Evolutionary conservation across 2,888 invertebrate species (phyloP), one percentile per base, ranked within the genome.

Genomic region (Helleia helle): DNA sequence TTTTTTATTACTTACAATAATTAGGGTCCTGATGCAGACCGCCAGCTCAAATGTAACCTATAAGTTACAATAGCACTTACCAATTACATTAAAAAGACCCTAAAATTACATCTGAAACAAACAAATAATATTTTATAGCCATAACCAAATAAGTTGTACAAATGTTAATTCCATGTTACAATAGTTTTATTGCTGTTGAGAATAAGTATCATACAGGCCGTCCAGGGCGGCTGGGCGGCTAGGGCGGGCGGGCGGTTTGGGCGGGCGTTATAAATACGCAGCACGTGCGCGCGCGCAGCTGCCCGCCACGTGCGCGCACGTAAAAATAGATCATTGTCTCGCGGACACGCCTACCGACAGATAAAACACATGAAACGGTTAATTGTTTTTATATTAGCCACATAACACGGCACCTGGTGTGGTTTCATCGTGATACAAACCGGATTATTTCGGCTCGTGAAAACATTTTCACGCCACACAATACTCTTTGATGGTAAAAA

Each of bases 261-360:
- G 34, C 34, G 34, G 54, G 30, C 61, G 63, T 70, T 79, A 79
- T 77, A 77, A 80, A 83, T 81, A 81, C 73, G 54, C 55, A 62
- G 71, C 83, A 80, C 83, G 83, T 80, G 83, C 76, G 77, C 65
- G 36, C 40, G 57, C 80, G 73, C 83, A 84, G 83, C 84, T 81
- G 84, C 70, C 70, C 53, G 65, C 71, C 84, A 84, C 83, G 84
- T 84, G 83, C 75, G 67, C 62, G 60, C 59, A 55, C 59, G 69
- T 71, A 69, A 79, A 83, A 80, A 83, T 83, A 84, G 83, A 81
- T 70, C 74, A 83, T 83, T 83, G 81, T 81, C 83, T 76, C 50
- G 49, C 54, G 57, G 67, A 65, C 83, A 80, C 83, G 80, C 83
- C 83, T 66, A 79, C 72, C 52, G 51, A 57, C 71, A 75, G 69